Conservation (phyloP, 2,113 vertebrate genomes). For the Megalops atlanticus region DNA sequence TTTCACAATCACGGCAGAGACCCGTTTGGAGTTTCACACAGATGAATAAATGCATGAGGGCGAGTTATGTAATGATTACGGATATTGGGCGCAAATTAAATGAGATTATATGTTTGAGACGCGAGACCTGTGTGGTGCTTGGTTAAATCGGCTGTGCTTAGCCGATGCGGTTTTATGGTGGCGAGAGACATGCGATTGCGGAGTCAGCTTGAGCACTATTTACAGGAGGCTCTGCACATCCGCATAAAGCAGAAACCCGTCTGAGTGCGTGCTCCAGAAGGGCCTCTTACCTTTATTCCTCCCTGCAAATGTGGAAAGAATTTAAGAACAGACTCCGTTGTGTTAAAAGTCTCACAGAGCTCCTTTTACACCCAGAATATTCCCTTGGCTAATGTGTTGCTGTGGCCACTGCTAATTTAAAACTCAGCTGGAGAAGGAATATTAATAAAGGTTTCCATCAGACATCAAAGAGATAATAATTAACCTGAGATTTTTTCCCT, state of each 20-base stretch:
- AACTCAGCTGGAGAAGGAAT: slow-evolving; percentile 26
- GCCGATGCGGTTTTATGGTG: neutral
- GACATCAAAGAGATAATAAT: slow-evolving; percentile 51
- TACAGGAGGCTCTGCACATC: neutral
- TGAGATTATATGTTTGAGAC: neutral
- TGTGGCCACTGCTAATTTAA: slow-evolving; percentile 41
- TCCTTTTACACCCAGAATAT: slow-evolving; percentile 17
- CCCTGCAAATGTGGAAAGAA: slow-evolving; percentile 22
- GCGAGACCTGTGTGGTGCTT: neutral
- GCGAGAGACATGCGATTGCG: neutral
- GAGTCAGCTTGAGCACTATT: neutral
- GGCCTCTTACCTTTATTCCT: neutral
- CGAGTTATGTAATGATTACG: neutral
- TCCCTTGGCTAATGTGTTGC: slow-evolving; percentile 28
- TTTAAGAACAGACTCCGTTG: neutral
- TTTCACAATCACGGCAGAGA: neutral
- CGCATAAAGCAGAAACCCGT: neutral
- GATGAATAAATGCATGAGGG: neutral
- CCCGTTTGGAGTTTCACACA: neutral
- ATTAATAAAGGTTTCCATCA: slow-evolving; percentile 6
- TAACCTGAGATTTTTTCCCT: slow-evolving; percentile 47
- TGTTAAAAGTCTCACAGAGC: slow-evolving; percentile 24
- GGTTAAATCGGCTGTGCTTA: neutral
- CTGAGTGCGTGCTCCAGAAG: neutral
- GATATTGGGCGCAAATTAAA: neutral